Conservation (phyloP, 2,888 invertebrate species). For the Anodontia alba region DNA sequence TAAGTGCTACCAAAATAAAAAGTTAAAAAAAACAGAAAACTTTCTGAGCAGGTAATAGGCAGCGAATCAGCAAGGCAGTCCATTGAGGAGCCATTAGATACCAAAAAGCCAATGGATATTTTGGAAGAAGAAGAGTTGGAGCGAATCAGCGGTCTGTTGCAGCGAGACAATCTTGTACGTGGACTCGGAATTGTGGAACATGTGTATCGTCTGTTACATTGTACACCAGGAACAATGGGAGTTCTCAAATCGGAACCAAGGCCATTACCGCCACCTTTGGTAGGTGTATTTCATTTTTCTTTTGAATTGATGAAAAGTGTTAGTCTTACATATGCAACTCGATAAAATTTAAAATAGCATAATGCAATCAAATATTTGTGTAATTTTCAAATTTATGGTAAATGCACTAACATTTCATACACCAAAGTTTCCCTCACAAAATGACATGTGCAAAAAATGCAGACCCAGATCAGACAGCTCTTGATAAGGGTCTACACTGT, state of each 20-base stretch:
- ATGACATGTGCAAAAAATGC: too few relatives aligned
- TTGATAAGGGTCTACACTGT: too few relatives aligned
- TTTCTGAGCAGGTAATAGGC: conserved; percentile 45
- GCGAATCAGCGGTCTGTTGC: conserved; percentile 82
- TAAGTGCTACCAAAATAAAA: too few relatives aligned
- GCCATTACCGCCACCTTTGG: conserved; percentile 70
- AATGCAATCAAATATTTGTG: too few relatives aligned
- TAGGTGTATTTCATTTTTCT: conserved; percentile 51
- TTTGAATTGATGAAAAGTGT: too few relatives aligned
- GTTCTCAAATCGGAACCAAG: conserved; percentile 74
- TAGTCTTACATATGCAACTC: too few relatives aligned
- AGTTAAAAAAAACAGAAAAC: background rate
- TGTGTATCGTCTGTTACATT: conserved; percentile 83
- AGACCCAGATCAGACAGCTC: too few relatives aligned
- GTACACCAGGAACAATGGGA: conserved; percentile 83
- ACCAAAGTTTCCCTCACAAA: too few relatives aligned
- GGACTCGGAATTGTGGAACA: conserved; percentile 84
- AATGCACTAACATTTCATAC: too few relatives aligned
- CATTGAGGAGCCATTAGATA: conserved; percentile 79
- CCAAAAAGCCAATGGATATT: conserved; percentile 82
- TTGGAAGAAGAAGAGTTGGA: conserved; percentile 84
- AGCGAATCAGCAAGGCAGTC: conserved; percentile 59
- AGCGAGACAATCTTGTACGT: conserved; percentile 84
- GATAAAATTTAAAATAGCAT: too few relatives aligned
- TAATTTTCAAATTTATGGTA: too few relatives aligned